These are phyloP conservation scores for Drosophila paramelanica DNA, from an alignment of 2,888 invertebrate genomes.

Conservation along the genomic window DNA sequence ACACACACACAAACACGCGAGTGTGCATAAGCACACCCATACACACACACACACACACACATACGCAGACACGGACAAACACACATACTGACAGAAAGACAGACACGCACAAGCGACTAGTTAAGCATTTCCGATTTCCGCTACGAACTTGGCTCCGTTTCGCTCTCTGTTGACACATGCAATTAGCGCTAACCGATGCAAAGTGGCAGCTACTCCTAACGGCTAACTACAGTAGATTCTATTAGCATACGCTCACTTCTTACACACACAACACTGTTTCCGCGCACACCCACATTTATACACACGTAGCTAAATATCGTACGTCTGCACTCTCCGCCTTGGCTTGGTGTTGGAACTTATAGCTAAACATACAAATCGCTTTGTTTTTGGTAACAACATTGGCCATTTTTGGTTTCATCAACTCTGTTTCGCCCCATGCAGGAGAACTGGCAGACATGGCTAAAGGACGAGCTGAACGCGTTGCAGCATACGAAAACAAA, in stretches of 20 bases:
- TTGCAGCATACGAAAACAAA: slow-evolving; percentile 77
- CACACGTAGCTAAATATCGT: slow-evolving; percentile 36
- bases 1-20: slow-evolving; percentile 20
- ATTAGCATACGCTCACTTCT: slow-evolving; percentile 65
- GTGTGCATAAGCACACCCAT: slow-evolving; percentile 5
- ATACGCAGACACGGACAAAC: neutral
- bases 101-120: slow-evolving; percentile 55
- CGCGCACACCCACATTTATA: slow-evolving; percentile 26
- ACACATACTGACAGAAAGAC: slow-evolving; percentile 11
- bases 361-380: slow-evolving; percentile 26
- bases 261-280: neutral
- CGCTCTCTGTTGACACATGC: slow-evolving; percentile 74
- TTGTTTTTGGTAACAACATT: slow-evolving; percentile 43
- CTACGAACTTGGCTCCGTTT: slow-evolving; percentile 55
- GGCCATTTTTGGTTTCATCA: slow-evolving; percentile 48
- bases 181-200: slow-evolving; percentile 80
- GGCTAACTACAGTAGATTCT: slow-evolving; percentile 67
- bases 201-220: slow-evolving; percentile 65
- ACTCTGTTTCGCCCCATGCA: slow-evolving; percentile 68
- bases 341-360: slow-evolving; percentile 66
- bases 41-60: slow-evolving; percentile 21
- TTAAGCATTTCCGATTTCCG: slow-evolving; percentile 81
- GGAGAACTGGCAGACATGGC: slow-evolving; percentile 84
- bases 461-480: slow-evolving; percentile 83
- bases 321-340: slow-evolving; percentile 11